Percentiles rank a stretch among this genome's conserved stretches.
Conservation (phyloP, 2,113 vertebrate species). For the Girardinichthys multiradiatus region DNA sequence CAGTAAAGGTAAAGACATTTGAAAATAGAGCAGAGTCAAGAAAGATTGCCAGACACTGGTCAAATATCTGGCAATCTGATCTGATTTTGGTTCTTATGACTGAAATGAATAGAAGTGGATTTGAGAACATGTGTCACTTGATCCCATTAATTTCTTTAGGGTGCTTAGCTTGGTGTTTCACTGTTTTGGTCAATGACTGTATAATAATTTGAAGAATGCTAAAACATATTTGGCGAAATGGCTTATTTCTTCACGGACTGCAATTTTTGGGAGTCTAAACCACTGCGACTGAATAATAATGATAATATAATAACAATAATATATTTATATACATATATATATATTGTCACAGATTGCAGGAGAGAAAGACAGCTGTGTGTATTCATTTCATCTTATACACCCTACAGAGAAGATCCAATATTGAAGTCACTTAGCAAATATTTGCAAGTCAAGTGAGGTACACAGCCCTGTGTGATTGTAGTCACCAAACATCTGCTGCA, state of each 20-base stretch:
- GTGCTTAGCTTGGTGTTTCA: not conserved
- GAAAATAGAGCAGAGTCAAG: too few relatives aligned
- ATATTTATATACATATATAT: too few relatives aligned
- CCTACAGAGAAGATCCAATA: slow-evolving; percentile 55
- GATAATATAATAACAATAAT: not conserved
- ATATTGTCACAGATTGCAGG: not conserved
- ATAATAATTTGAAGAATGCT: not conserved
- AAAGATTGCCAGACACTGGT: too few relatives aligned
- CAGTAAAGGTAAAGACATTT: too few relatives aligned
- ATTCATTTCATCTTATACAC: slow-evolving; percentile 44
- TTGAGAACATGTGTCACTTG: too few relatives aligned
- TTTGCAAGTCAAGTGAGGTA: slow-evolving; percentile 73
- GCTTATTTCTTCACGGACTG: not conserved
- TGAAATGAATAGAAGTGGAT: too few relatives aligned
- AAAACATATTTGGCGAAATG: not conserved
- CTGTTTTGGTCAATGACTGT: not conserved
- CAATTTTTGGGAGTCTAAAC: not conserved
- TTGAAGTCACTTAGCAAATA: slow-evolving; percentile 74
- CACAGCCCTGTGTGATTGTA: slow-evolving; percentile 53
- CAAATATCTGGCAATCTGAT: too few relatives aligned
- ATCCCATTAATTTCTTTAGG: not conserved
- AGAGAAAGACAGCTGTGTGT: not conserved
- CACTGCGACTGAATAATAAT: not conserved
- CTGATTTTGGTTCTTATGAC: too few relatives aligned
- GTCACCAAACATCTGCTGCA: slow-evolving; percentile 77